Percentiles rank a stretch among this genome's conserved stretches.
Evolutionary conservation across 2,888 invertebrate genomes (phyloP).

Genomic region (Taphrorychus bicolor): DNA sequence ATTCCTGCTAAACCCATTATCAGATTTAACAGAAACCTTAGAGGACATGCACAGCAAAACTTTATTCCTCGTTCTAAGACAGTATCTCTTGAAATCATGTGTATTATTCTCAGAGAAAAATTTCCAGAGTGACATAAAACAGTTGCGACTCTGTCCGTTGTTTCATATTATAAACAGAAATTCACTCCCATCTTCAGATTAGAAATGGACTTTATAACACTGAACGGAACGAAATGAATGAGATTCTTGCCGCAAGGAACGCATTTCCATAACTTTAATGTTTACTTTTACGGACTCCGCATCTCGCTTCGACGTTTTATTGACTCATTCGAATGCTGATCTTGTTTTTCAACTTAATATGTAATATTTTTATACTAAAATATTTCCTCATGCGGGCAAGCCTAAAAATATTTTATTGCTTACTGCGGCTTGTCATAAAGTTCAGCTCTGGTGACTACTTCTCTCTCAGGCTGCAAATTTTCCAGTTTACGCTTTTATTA

Average conservation of each 20-base stretch:
- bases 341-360: neutral
- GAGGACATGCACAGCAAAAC: no score
- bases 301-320: neutral
- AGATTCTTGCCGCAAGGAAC: neutral
- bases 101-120: no score
- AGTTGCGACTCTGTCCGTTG: no score
- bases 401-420: neutral
- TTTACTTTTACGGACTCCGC: neutral
- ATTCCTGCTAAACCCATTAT: no score
- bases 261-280: conserved; percentile 7
- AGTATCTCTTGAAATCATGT: no score
- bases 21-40: no score
- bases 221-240: neutral
- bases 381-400: neutral
- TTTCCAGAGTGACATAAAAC: no score
- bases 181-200: neutral
- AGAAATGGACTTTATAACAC: neutral
- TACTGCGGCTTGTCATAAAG: neutral
- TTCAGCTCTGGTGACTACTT: neutral
- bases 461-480: neutral
- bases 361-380: neutral
- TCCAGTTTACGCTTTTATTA: neutral
- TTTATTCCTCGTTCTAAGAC: no score
- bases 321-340: neutral
- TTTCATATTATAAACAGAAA: no score